These are phyloP conservation scores for Mythimna pallens DNA, from an alignment of 2,888 invertebrate species.

Conservation along the genomic window DNA sequence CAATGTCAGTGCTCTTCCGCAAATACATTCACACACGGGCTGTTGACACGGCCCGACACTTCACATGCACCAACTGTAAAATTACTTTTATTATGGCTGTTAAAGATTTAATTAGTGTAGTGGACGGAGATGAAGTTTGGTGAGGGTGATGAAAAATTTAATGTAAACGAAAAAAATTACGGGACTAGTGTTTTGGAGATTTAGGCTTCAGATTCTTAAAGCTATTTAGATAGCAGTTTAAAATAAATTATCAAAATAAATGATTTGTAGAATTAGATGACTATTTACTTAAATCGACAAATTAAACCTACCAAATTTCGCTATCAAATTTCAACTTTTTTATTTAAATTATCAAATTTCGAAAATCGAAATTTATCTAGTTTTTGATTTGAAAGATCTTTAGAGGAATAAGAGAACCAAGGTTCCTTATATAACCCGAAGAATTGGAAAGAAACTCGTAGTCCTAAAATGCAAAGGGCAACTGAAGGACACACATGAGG, in stretches of 20 bases:
- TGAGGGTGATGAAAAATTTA: not conserved
- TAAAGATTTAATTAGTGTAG: constrained; percentile 31
- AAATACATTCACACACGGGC: constrained; percentile 68
- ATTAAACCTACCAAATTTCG: no score
- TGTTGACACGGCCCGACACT: constrained; percentile 70
- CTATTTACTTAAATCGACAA: no score
- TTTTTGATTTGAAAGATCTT: no score
- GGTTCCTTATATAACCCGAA: no score
- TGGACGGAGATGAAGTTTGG: not conserved
- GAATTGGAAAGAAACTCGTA: no score
- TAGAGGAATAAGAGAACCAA: no score
- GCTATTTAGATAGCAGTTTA: not conserved
- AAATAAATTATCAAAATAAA: not conserved
- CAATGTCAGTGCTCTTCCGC: constrained; percentile 75
- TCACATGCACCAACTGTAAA: constrained; percentile 59
- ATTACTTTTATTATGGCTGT: constrained; percentile 32
- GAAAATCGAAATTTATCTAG: no score
- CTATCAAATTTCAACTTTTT: no score
- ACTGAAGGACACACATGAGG: no score
- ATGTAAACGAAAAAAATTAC: not conserved
- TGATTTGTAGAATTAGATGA: no score
- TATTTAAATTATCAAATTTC: no score
- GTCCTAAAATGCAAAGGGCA: no score
- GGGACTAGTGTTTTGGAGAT: not conserved
- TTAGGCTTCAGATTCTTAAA: not conserved